A percentile compares a stretch with the other conserved stretches of the same genome.
These are phyloP conservation scores for Nephila pilipes DNA, from an alignment of 1,140 invertebrate genomes.

Conservation along the genomic window DNA sequence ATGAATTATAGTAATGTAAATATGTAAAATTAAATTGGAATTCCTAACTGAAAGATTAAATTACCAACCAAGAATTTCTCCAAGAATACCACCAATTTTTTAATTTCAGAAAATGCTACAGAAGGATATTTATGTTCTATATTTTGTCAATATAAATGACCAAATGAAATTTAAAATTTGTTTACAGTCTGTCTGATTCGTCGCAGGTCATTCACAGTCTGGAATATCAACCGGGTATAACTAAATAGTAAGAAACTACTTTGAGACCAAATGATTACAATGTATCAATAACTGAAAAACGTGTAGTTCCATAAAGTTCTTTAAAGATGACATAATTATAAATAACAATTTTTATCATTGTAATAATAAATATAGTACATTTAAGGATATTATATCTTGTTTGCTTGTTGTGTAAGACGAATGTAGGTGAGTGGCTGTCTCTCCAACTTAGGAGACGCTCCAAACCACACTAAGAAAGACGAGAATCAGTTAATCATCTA, in stretches of 20 bases:
- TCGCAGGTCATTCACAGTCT: constrained; percentile 23
- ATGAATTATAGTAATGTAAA: too few species aligned
- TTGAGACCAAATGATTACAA: not conserved
- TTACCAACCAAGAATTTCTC: too few species aligned
- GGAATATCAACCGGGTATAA: not conserved
- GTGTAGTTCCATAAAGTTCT: not conserved
- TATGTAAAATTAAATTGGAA: too few species aligned
- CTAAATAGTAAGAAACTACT: not conserved
- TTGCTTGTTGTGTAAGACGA: constrained; percentile 3
- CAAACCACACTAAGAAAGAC: not conserved
- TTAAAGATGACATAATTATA: not conserved
- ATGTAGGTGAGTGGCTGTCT: constrained; percentile 10
- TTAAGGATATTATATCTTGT: not conserved
- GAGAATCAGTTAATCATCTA: not conserved
- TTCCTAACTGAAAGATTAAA: too few species aligned
- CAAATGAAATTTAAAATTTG: not conserved
- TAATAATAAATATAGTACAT: not conserved
- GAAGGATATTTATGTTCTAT: not conserved
- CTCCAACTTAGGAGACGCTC: not conserved
- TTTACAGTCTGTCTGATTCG: not conserved
- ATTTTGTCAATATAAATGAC: not conserved
- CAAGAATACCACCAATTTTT: too few species aligned
- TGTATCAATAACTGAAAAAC: not conserved
- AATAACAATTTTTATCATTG: not conserved
- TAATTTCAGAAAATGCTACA: too few species aligned